Evolutionary conservation across 1,140 invertebrate genomes (phyloP).

Genomic region (Tetramorium alpestre): DNA sequence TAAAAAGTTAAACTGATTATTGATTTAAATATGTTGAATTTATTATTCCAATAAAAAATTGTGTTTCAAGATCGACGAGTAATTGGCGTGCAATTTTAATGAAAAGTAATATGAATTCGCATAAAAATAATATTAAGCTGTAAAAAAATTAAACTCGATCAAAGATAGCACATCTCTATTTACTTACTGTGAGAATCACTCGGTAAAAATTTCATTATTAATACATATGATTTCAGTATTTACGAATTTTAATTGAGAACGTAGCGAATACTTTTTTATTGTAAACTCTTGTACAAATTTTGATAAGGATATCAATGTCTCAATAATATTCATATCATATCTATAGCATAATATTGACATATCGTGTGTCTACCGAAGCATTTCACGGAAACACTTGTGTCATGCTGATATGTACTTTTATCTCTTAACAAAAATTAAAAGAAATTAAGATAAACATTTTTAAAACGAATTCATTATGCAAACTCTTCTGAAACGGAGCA

Average conservation of each 20-base stretch:
- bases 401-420: background rate
- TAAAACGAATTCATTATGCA: background rate
- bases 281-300: background rate
- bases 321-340: background rate
- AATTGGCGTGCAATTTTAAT: too few species aligned
- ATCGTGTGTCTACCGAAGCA: background rate
- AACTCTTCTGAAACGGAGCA: background rate
- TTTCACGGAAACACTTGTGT: background rate
- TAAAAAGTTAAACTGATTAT: too few species aligned
- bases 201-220: too few species aligned
- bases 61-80: too few species aligned
- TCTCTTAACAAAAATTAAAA: background rate
- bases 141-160: too few species aligned
- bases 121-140: too few species aligned
- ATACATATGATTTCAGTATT: background rate
- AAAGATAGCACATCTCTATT: too few species aligned
- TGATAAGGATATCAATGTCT: background rate
- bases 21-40: too few species aligned
- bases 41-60: too few species aligned
- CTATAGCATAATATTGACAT: background rate
- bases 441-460: background rate
- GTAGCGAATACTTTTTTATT: background rate
- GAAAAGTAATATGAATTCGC: too few species aligned
- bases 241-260: background rate
- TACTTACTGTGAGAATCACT: too few species aligned